Base-by-base conservation (phyloP, 1,140 invertebrate genomes). In the Delia radicum region DNA sequence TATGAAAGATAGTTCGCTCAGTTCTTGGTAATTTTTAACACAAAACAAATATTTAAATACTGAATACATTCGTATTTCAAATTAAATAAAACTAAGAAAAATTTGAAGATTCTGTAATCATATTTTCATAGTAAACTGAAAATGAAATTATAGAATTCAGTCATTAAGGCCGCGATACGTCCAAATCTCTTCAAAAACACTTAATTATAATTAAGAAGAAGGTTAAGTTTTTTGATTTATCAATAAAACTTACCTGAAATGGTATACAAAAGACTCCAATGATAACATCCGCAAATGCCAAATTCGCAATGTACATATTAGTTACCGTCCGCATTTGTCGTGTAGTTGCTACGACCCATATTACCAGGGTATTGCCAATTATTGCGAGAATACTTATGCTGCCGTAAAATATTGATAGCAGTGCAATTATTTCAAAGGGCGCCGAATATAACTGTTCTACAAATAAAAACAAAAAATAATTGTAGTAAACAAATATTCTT, bases 251-350 rank as follows among this genome's bases (percentile, higher is more conserved):
- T 87, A 93, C 92, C 89, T 92, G 93, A 87, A 96, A 95, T 65
- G 93, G 93, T 85, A 94, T 92, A 61, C 91, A 90, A 80, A 94
- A 94, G 42, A 94, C 85, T 75, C 91, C 93, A 82, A 94, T 94
- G 74, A 94, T 91, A 76, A 94, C 93, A 81, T 94, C 93, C 13
- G 93, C 92, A 74, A 94, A 83, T 3, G 93, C 93, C 76, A 94
- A 86, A 86, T 94, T 94, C 1, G 93, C 91, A 65, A 95, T 95
- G 86, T 93, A 94, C 80, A 92, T 93, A 82, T 94, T 95, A 24
- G 93, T 95, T 74, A 94, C 93, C 65, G 91, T 94, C 74, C 94
- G 93, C 93, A 95, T 94, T 26, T 91, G 87, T 12, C 89, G 84
- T 6, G 91, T 91, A 0, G 91, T 92, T 0, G 91, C 89, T 3